Conservation (phyloP, 2,113 vertebrate species). For the Halichoerus grypus region DNA sequence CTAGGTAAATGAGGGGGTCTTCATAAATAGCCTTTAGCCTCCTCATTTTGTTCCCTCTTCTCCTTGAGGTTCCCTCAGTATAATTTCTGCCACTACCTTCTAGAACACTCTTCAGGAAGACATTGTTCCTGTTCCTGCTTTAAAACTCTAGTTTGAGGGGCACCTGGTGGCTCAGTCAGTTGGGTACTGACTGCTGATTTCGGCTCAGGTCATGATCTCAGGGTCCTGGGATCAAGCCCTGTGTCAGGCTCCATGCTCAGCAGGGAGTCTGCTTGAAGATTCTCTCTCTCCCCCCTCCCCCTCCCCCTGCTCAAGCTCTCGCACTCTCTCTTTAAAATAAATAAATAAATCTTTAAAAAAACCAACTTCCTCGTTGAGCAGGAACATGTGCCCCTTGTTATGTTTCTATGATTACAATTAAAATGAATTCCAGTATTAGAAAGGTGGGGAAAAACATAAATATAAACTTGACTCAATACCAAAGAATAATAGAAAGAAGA, state of each 20-base stretch:
- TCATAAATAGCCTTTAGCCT: not conserved
- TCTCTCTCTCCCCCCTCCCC: not conserved
- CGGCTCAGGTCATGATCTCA: not conserved
- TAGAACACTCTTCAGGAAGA: not conserved
- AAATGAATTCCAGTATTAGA: not conserved
- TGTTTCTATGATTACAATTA: not conserved
- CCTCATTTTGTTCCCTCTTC: not conserved
- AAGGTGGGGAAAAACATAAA: not conserved
- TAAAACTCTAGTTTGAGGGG: not conserved
- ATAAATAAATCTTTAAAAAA: not conserved
- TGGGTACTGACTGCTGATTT: not conserved
- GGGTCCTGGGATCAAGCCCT: not conserved
- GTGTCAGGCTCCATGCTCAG: not conserved
- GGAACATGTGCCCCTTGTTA: not conserved
- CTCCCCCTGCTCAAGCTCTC: not conserved
- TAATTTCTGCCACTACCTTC: not conserved
- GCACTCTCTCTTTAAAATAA: not conserved
- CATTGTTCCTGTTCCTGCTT: not conserved
- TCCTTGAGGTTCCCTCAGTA: not conserved
- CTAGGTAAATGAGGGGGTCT: not conserved
- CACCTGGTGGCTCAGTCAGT: not conserved
- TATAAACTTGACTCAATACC: not conserved
- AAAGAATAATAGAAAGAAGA: not conserved
- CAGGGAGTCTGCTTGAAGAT: not conserved
- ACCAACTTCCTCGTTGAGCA: not conserved